Base-by-base conservation (phyloP, 2,888 invertebrate genomes). In the Cyrtodaria siliqua region DNA sequence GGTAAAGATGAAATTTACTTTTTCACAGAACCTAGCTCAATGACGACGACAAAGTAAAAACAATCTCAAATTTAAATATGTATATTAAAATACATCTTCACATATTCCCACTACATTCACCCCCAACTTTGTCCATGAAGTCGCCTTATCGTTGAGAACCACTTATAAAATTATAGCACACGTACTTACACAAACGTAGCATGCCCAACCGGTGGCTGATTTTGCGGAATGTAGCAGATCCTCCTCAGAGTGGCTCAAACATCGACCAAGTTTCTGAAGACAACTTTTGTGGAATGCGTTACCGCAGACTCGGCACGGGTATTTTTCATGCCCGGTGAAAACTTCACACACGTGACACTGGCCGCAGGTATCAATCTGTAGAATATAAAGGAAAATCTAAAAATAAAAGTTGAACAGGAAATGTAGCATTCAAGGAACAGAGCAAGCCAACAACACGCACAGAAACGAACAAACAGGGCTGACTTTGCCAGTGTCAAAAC, bases 311-410 rank as follows among this genome's bases (percentile, higher is more conserved):
- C 86, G 71, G 68, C 88, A 88, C 14, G 86, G 81, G 50, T 84
- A 81, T 1, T 80, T 79, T 59, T 84, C 85, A 50, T 84, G 73
- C 3, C 88, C 88, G 12, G 88, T 88, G 61, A 84, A 88, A 2
- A 88, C 88, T 42, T 86, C 83, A 57, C 88, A 88, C 44, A 88
- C 81, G 67, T 86, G 85, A 68, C 88, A 88, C 24, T 86, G 79
- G 26, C 80, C 79, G n/a, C 85, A 85, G 0, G 80, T 75, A 29
- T 78, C 68, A 14, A 80, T 73, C 85, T 85, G 70, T 1, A 73
- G 66, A 47, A 59, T 9, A 62, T 52, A 26, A n/a, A 33, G 20
- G 20, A 4, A 20, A 16, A 16, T 47, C 8, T 24, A 66, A 23
- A 50, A 9, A n/a, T n/a, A n/a, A n/a, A n/a, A n/a, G n/a, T n/a